phyloP scores from a whole-genome alignment of 2,797 vertebrate species.

The Xenops minutus region DNA sequence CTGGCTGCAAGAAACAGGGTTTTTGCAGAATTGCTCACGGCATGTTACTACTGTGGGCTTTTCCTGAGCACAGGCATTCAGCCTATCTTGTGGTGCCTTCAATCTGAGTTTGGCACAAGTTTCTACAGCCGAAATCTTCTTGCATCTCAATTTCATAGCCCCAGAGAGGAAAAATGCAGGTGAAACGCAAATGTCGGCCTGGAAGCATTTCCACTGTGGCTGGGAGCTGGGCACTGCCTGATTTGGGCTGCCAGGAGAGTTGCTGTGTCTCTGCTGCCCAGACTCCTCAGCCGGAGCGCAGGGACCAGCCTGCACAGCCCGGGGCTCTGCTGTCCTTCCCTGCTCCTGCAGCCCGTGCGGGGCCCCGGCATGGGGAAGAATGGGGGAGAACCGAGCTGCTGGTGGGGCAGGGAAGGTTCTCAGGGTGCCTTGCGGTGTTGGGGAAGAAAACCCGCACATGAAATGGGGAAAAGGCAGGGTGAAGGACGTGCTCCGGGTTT shows the following conservation, averaged over 20 bases:
- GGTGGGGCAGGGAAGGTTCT: not conserved
- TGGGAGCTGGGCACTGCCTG: rapidly evolving
- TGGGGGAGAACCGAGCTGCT: not conserved
- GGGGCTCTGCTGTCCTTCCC: not conserved
- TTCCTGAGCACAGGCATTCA: rapidly evolving
- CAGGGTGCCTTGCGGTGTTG: rapidly evolving
- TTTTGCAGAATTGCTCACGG: not conserved
- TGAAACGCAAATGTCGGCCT: not conserved
- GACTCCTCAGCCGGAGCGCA: rapidly evolving
- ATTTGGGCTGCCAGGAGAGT: not conserved
- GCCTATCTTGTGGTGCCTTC: rapidly evolving
- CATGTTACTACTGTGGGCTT: not conserved
- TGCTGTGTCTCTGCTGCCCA: not conserved
- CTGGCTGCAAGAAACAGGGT: rapidly evolving
- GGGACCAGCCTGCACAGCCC: not conserved
- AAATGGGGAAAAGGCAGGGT: not conserved
- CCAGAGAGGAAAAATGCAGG: not conserved
- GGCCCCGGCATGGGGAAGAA: rapidly evolving
- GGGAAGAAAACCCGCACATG: not conserved
- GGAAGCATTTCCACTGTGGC: not conserved
- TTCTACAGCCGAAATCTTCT: not conserved
- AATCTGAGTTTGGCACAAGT: not conserved
- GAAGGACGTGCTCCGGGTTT: not conserved
- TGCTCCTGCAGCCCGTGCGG: rapidly evolving
- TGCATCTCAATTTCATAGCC: not conserved